These are phyloP conservation scores for Struthio camelus DNA, from an alignment of 2,113 vertebrate species.

Conservation along the genomic window DNA sequence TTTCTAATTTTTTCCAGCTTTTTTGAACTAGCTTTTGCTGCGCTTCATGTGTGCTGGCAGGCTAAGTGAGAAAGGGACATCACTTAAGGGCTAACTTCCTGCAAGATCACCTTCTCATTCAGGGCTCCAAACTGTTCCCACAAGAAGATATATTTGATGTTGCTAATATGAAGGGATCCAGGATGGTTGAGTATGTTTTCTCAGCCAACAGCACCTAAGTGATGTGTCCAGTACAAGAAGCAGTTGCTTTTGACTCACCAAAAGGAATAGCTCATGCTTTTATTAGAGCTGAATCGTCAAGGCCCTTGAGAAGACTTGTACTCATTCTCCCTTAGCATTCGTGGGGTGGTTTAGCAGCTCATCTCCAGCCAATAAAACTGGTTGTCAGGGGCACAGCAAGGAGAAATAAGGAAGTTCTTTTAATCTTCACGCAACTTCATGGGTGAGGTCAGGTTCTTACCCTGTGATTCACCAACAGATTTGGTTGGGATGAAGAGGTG, in stretches of 20 bases:
- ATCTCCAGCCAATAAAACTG: not conserved
- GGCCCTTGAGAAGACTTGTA: slow-evolving; percentile 15
- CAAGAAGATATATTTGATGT: not conserved
- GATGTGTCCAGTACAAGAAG: not conserved
- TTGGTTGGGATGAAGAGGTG: slow-evolving; percentile 30
- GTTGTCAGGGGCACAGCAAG: not conserved
- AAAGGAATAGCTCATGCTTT: not conserved
- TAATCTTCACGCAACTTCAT: not conserved
- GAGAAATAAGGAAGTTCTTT: slow-evolving; percentile 40
- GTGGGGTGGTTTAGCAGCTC: not conserved
- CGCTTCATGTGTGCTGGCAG: not conserved
- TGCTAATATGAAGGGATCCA: not conserved
- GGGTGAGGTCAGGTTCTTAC: slow-evolving; percentile 67
- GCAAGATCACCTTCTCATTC: not conserved
- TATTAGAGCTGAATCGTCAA: not conserved
- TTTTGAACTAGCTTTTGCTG: not conserved
- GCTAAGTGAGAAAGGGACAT: not conserved
- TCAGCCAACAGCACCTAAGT: not conserved
- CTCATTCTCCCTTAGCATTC: not conserved
- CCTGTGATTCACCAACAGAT: slow-evolving; percentile 51
- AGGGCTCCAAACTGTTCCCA: not conserved
- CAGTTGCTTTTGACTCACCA: not conserved
- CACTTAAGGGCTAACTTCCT: not conserved
- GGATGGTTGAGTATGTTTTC: not conserved
- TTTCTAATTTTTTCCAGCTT: not conserved